Percentiles rank a stretch among this genome's conserved stretches.
Evolutionary conservation across 1,140 invertebrate genomes (phyloP).

Genomic region (Bradysia coprophila): DNA sequence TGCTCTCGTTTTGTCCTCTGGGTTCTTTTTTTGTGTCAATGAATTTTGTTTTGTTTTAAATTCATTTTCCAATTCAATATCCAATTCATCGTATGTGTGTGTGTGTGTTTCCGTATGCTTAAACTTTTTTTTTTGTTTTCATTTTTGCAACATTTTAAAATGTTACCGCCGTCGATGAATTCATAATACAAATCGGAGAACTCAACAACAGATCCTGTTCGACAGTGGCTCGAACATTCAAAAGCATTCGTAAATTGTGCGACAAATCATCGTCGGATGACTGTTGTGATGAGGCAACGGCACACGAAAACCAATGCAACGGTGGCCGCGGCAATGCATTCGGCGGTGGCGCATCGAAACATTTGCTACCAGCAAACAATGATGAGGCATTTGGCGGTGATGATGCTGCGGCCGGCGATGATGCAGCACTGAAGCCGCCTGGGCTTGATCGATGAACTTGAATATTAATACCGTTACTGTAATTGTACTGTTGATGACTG

Average conservation of each 20-base stretch:
- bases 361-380: slow-evolving; percentile 41
- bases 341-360: slow-evolving; percentile 37
- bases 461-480: neutral
- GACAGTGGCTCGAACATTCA: too few species aligned
- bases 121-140: too few species aligned
- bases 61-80: too few species aligned
- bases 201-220: too few species aligned
- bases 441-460: neutral
- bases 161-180: too few species aligned
- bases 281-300: neutral
- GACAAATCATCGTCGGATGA: slow-evolving; percentile 11
- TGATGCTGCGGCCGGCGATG: neutral
- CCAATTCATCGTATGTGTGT: too few species aligned
- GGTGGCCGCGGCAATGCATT: slow-evolving; percentile 38
- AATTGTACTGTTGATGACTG: neutral
- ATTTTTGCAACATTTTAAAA: too few species aligned
- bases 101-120: too few species aligned
- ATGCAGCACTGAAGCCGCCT: neutral
- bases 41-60: too few species aligned
- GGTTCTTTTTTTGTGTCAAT: too few species aligned
- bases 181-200: too few species aligned
- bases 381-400: slow-evolving; percentile 9
- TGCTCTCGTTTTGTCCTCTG: too few species aligned
- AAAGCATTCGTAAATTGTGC: slow-evolving; percentile 28
- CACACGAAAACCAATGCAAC: slow-evolving; percentile 29